phyloP scores from a whole-genome alignment of 2,888 invertebrate species.

The Chrysina gloriosa region DNA sequence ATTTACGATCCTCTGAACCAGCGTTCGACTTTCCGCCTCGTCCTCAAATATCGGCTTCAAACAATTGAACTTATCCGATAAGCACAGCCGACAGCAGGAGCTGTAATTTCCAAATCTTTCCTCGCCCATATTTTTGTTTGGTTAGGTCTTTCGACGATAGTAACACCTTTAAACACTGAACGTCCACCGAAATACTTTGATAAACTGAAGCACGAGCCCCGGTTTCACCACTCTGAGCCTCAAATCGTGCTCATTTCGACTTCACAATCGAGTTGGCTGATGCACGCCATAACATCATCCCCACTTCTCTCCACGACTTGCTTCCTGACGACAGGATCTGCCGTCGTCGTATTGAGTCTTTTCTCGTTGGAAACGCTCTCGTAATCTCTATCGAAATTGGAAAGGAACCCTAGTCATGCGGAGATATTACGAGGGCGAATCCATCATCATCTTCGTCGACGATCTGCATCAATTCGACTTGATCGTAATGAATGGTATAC shows the following conservation, averaged over 20 bases:
- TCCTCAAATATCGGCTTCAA: slow-evolving; percentile 60
- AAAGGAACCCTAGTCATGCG: slow-evolving; percentile 6
- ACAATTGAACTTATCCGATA: slow-evolving; percentile 59
- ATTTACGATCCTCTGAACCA: slow-evolving; percentile 74
- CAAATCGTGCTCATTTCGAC: slow-evolving; percentile 43
- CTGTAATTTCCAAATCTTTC: slow-evolving; percentile 54
- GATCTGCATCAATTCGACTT: neutral
- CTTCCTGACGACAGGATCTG: slow-evolving; percentile 44
- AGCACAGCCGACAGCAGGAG: slow-evolving; percentile 63
- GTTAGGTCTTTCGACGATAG: slow-evolving; percentile 7
- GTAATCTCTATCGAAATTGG: slow-evolving; percentile 32
- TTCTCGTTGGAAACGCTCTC: slow-evolving; percentile 38
- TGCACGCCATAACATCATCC: slow-evolving; percentile 44
- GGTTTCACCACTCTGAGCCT: slow-evolving; percentile 27
- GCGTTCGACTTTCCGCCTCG: slow-evolving; percentile 59
- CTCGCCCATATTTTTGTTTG: slow-evolving; percentile 45
- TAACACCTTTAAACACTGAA: slow-evolving; percentile 29
- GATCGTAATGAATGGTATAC: slow-evolving; percentile 20
- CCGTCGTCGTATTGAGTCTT: slow-evolving; percentile 41
- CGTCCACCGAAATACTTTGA: slow-evolving; percentile 21
- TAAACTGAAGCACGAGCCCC: slow-evolving; percentile 33
- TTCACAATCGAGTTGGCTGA: slow-evolving; percentile 37
- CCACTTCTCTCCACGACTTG: slow-evolving; percentile 43
- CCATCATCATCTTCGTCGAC: neutral
- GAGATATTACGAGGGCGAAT: neutral